Base-by-base conservation (phyloP, 2,797 vertebrate species). In the Tenualosa ilisha region DNA sequence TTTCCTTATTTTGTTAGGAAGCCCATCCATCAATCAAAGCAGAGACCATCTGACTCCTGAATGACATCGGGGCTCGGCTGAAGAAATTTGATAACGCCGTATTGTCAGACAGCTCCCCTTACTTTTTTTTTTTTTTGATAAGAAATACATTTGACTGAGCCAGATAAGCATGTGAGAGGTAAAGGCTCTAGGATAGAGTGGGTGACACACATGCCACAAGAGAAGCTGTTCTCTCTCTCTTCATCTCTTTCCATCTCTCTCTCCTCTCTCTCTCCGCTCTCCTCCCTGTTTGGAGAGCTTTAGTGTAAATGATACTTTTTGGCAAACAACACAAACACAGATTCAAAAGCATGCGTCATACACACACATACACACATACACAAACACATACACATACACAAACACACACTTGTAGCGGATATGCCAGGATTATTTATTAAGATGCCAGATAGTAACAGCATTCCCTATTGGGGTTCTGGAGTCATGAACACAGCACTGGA, bases 141-240 rank as follows among this genome's bases (percentile, higher is more conserved):
- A 98, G 97, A 97, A 98, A 99, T 97, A 98, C 97, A 98, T 98
- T 98, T 96, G 97, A 98, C 96, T 97, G 95, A 95, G 96, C 97
- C 95, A 97, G 98, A 99, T 99, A 99, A 99, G 97, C 93, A 95
- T 94, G 90, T 94, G 95, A 95, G 95, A 95, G 94, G 96, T 97
- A 96, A 97, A 97, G 96, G 97, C 95, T 96, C 96, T 94, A 94
- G 93, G 96, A 96, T 94, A 94, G 92, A 94, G 94, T 94, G 91
- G 94, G 94, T 94, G 96, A 94, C 93, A 95, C 88, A 92, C 91
- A 91, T 93, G 93, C 94, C 94, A 95, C 89, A 86, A 94, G 94
- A 96, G 96, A 96, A 92, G 92, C 91, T 92, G 92, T 92, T 94
- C 93, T 93, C 81, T 86, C 82, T 84, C 61, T 81, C 24, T 22